Evolutionary conservation across 2,888 invertebrate species (phyloP), one percentile per base, ranked within the genome.

Genomic region (Lagria hirta): DNA sequence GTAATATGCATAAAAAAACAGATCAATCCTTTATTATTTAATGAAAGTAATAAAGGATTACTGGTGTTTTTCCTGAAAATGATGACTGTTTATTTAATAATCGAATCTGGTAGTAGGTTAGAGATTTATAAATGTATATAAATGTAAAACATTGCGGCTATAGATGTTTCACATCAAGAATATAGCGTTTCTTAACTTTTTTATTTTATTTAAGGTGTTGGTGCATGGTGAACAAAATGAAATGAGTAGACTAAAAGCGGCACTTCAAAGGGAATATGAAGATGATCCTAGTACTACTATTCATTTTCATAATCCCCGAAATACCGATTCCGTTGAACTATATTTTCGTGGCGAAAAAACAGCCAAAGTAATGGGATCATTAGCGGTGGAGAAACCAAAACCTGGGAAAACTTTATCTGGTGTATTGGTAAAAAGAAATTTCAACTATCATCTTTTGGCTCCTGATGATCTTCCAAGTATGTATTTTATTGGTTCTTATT

Each of bases 181-280:
- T n/a, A n/a, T n/a, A n/a, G n/a, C n/a, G n/a, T n/a, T n/a, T n/a
- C n/a, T n/a, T n/a, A n/a, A 18, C 14, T 6, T 4, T n/a, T 13
- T 3, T 20, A 32, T 16, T 29, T 21, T 36, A 38, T 48, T 48
- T 17, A 57, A 88, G 87, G 83, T 95, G 26, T 73, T 97, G 28
- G 99, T 99, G 0, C 99, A 99, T 70, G 99, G 99, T 0, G 99
- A 99, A 69, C 92, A 92, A 73, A 99, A 98, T 73, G 99, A 99
- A 77, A 99, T 99, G 99, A 88, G 86, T 1, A 82, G 99, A 0
- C 75, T 99, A 42, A 95, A 96, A 72, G 88, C 94, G 21, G 98
- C 97, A 0, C 75, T 99, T 32, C 86, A 91, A 63, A 78, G 98
- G 8, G 96, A 98, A 68, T 95, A 95, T 66, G 92, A 94, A 70